phyloP scores from a whole-genome alignment of 1,140 invertebrate species.

The Danaus plexippus region DNA sequence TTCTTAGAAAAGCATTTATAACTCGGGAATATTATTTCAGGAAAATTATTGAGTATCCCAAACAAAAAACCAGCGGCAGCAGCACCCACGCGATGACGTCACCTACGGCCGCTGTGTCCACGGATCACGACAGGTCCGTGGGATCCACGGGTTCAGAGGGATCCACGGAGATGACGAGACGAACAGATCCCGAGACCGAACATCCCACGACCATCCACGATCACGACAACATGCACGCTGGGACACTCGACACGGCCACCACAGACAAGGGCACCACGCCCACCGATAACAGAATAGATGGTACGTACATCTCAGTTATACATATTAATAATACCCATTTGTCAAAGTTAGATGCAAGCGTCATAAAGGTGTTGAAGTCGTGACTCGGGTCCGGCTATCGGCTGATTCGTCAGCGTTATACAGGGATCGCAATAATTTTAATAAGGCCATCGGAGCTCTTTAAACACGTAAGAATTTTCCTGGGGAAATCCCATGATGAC shows the following conservation, averaged over 20 bases:
- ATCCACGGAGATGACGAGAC: slow-evolving; percentile 22
- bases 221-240: slow-evolving; percentile 58
- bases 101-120: slow-evolving; percentile 35
- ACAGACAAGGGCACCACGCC: slow-evolving; percentile 47
- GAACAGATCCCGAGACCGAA: slow-evolving; percentile 15
- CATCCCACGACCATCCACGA: slow-evolving; percentile 38
- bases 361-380: no score
- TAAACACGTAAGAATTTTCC: no score
- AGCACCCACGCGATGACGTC: slow-evolving; percentile 60
- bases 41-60: slow-evolving; percentile 16
- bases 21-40: slow-evolving; percentile 19
- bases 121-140: slow-evolving; percentile 38
- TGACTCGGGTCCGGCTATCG: no score
- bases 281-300: slow-evolving; percentile 48
- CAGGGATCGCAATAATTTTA: no score
- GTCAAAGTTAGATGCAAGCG: no score
- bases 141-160: slow-evolving; percentile 27
- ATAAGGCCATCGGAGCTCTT: no score
- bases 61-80: slow-evolving; percentile 15
- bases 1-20: not conserved
- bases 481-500: no score
- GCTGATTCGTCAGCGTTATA: no score
- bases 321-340: no score
- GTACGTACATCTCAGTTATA: slow-evolving; percentile 7
- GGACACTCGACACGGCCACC: slow-evolving; percentile 35